phyloP scores from a whole-genome alignment of 2,797 vertebrate genomes.

The Pseudochromis fuscus region DNA sequence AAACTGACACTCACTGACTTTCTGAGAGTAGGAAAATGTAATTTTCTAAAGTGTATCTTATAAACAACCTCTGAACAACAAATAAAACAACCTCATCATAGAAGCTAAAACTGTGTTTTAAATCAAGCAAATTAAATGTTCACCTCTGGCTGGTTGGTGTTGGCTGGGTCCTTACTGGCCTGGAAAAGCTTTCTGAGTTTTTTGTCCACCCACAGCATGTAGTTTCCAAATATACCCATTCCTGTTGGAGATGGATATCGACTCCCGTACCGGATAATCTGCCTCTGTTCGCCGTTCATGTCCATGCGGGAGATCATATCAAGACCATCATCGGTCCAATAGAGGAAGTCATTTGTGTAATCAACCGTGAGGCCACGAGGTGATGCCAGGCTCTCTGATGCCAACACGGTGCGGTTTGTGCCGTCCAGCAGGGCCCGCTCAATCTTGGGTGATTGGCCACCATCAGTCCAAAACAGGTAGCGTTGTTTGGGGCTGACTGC shows the following conservation, averaged over 20 bases:
- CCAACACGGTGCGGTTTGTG: slow-evolving; percentile 91
- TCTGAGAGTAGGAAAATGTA: no score
- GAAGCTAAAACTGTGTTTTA: slow-evolving; percentile 18
- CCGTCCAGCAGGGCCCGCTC: slow-evolving; percentile 92
- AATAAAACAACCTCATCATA: not conserved
- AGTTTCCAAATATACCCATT: slow-evolving; percentile 89
- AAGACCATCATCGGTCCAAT: slow-evolving; percentile 94
- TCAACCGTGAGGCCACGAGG: slow-evolving; percentile 92
- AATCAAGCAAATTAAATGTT: slow-evolving; percentile 18
- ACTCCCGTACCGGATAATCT: slow-evolving; percentile 91
- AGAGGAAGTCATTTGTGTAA: slow-evolving; percentile 87
- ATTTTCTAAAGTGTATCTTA: no score
- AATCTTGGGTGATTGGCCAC: slow-evolving; percentile 93
- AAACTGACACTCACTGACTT: no score
- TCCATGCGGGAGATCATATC: slow-evolving; percentile 93
- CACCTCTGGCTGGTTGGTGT: slow-evolving; percentile 84
- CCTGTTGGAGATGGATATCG: slow-evolving; percentile 91
- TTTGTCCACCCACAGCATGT: slow-evolving; percentile 94
- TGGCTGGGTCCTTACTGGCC: slow-evolving; percentile 90
- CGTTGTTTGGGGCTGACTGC: slow-evolving; percentile 91
- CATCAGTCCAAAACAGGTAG: slow-evolving; percentile 94
- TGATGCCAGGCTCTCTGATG: slow-evolving; percentile 90
- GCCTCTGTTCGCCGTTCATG: slow-evolving; percentile 85
- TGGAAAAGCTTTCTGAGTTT: slow-evolving; percentile 93
- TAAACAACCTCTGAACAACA: no score